Percentiles rank a stretch among this genome's conserved stretches.
These are phyloP conservation scores for Ciona savignyi DNA, from an alignment of 23 tunicate species.

Conservation along the genomic window DNA sequence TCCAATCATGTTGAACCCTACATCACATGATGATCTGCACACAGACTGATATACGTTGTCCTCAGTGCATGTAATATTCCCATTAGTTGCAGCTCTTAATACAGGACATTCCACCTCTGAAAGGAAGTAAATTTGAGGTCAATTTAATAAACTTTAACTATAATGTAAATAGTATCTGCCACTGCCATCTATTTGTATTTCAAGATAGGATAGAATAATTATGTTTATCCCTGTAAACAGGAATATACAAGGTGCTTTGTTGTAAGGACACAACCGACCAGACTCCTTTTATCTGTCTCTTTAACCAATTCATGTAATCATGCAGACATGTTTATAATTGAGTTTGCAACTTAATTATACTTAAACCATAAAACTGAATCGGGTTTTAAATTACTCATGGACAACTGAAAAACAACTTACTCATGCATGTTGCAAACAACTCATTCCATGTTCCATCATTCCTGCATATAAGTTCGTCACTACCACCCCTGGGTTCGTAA, in stretches of 20 bases:
- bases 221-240: no score
- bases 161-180: no score
- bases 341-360: no score
- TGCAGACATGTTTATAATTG: no score
- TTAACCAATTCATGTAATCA: no score
- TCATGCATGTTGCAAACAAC: constrained; percentile 31
- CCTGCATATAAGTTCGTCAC: constrained; percentile 26
- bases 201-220: no score
- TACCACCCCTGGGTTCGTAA: constrained; percentile 34
- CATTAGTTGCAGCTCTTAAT: constrained; percentile 29
- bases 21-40: constrained; percentile 28
- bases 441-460: constrained; percentile 41
- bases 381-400: neutral
- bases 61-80: constrained; percentile 30
- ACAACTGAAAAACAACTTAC: constrained; percentile 12
- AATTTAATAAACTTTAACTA: neutral
- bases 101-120: constrained; percentile 40
- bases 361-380: no score
- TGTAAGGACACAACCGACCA: no score
- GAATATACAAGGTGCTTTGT: no score
- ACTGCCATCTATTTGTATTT: no score
- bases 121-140: neutral
- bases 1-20: constrained; percentile 46
- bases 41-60: constrained; percentile 24
- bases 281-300: no score